Evolutionary conservation across 2,888 invertebrate genomes (phyloP), one percentile per base, ranked within the genome.

Genomic region (Norana najaformis): DNA sequence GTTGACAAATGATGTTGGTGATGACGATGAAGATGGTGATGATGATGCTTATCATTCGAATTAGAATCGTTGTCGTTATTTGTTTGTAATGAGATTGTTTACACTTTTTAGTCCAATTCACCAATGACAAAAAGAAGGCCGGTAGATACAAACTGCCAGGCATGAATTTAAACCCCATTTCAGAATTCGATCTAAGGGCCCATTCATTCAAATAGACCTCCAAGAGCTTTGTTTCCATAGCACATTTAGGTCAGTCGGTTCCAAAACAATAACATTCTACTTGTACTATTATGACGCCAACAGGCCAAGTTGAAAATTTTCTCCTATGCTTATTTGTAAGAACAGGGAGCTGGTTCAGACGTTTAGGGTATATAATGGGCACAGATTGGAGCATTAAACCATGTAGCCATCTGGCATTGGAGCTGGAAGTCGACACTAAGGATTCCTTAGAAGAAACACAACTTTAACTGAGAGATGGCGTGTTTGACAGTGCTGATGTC

Each of bases 21-120:
- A 88, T 88, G 36, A 35, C 36, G 36, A 88, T 88, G 36, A 88
- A 35, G 36, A 36, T 88, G 14, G 23, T 88, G 16, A 47, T 89
- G 1, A 14, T 89, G 16, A 47, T 39, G 16, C 41, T 53, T 23
- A 89, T 53, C 13, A 69, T 89, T 16, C 47, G 11, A 41, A 35
- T 89, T 34, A 53, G 35, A 47, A 39, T 69, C 16, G 16, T 89
- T 39, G 34, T 88, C 3, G 30, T 13, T n/a, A 88, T 69, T n/a
- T 69, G 69, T n/a, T 69, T n/a, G 69, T 69, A 69, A n/a, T 69
- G 8, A n/a, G n/a, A 69, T 69, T 69, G 69, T 69, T 69, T 69
- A n/a, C 69, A n/a, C 69, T n/a, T 30, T 69, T 69, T 69, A 13
- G 69, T 69, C 69, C 30, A n/a, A 69, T 69, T 69, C 69, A 69